Percentiles rank a stretch among this genome's conserved stretches.
These are phyloP conservation scores for Phataginus tetradactyla DNA, from an alignment of 2,797 vertebrate genomes.

Conservation along the genomic window DNA sequence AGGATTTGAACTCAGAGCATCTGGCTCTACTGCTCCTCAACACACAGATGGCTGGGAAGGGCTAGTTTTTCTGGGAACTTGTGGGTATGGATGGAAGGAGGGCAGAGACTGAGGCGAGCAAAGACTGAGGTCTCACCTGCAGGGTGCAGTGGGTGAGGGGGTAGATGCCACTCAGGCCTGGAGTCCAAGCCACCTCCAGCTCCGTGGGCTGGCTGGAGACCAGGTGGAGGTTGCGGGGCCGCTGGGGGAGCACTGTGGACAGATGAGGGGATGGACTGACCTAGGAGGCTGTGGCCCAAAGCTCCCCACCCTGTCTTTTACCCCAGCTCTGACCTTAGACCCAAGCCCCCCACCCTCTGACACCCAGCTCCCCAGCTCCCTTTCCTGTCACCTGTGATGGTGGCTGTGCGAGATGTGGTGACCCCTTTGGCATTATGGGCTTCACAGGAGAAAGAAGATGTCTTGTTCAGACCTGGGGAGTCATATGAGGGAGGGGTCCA, in stretches of 20 bases:
- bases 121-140: slow-evolving; percentile 87
- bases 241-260: slow-evolving; percentile 89
- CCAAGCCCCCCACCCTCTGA: background rate
- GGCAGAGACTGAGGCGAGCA: background rate
- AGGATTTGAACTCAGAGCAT: background rate
- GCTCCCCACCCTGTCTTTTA: background rate
- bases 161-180: slow-evolving; percentile 90
- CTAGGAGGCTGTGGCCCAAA: background rate
- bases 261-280: background rate
- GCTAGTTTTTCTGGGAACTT: background rate
- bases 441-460: slow-evolving; percentile 93
- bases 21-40: background rate
- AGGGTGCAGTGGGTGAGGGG: slow-evolving; percentile 88
- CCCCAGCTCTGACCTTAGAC: background rate
- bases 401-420: slow-evolving; percentile 91
- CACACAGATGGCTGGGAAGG: background rate
- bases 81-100: background rate
- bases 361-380: background rate
- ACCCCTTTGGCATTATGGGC: slow-evolving; percentile 94
- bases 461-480: slow-evolving; percentile 91
- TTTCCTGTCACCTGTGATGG: slow-evolving; percentile 88
- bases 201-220: slow-evolving; percentile 84
- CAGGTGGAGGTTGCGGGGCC: slow-evolving; percentile 85
- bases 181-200: slow-evolving; percentile 89
- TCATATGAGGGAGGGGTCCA: background rate